Percentiles rank a stretch among this genome's conserved stretches.
Conservation (phyloP, 2,888 invertebrate genomes). For the Cacoxenus indagator region DNA sequence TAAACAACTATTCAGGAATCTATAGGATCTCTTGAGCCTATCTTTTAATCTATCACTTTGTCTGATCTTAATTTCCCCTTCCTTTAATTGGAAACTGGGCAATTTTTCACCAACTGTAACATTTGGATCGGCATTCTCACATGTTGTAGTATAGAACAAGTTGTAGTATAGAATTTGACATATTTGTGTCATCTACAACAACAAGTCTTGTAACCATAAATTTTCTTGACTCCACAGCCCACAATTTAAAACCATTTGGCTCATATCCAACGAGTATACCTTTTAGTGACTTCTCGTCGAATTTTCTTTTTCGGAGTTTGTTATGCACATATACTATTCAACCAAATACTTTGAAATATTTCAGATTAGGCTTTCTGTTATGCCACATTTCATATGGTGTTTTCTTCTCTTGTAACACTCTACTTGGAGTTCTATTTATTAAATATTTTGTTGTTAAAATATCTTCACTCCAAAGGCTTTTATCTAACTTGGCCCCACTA, state of each 20-base stretch:
- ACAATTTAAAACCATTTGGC: slow-evolving; percentile 41
- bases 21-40: slow-evolving; percentile 25
- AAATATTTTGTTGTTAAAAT: slow-evolving; percentile 26
- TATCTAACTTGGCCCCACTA: slow-evolving; percentile 50
- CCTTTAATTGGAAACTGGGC: slow-evolving; percentile 8
- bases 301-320: slow-evolving; percentile 9
- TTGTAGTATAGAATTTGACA: background rate
- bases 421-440: slow-evolving; percentile 22
- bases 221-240: background rate
- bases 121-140: slow-evolving; percentile 22
- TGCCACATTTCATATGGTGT: slow-evolving; percentile 62
- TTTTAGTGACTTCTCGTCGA: slow-evolving; percentile 5
- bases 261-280: slow-evolving; percentile 56
- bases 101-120: background rate
- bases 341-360: slow-evolving; percentile 27
- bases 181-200: slow-evolving; percentile 7
- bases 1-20: slow-evolving; percentile 24
- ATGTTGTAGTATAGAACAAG: no score
- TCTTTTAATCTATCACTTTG: slow-evolving; percentile 29
- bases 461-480: slow-evolving; percentile 45
- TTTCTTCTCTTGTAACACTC: slow-evolving; percentile 54
- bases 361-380: slow-evolving; percentile 24
- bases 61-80: slow-evolving; percentile 14
- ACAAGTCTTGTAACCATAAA: slow-evolving; percentile 9
- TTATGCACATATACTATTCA: slow-evolving; percentile 12